These are phyloP conservation scores for Corythaeola cristata DNA, from an alignment of 2,113 vertebrate species.

Conservation along the genomic window DNA sequence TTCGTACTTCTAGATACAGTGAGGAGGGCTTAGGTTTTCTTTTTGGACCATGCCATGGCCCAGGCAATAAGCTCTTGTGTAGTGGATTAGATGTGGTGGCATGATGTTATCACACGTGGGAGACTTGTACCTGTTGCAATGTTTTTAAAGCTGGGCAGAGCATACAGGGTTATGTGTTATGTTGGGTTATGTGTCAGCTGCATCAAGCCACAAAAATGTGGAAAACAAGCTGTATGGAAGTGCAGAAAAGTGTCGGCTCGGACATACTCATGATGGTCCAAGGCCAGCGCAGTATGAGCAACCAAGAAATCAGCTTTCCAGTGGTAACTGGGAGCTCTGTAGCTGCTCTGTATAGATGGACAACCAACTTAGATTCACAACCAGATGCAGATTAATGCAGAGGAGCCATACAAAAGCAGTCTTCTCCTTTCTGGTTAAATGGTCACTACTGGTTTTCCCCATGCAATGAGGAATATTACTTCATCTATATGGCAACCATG, in stretches of 20 bases:
- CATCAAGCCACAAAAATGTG: background rate
- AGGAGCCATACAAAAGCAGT: background rate
- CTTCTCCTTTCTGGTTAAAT: background rate
- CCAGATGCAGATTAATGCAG: background rate
- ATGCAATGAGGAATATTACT: background rate
- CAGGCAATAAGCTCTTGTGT: background rate
- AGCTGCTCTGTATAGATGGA: background rate
- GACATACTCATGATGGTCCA: background rate
- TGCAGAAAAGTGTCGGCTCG: background rate
- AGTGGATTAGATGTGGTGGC: background rate
- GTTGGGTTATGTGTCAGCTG: background rate
- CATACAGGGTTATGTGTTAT: background rate
- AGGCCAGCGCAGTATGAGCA: background rate
- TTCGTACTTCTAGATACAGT: background rate
- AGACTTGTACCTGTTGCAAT: background rate
- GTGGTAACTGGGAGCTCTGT: background rate
- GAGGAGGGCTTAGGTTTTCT: background rate
- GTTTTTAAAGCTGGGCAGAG: background rate
- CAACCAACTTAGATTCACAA: background rate
- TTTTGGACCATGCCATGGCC: background rate
- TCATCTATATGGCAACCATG: background rate
- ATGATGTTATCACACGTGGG: background rate
- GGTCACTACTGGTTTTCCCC: background rate
- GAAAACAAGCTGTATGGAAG: background rate
- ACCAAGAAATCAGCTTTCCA: background rate